These are phyloP conservation scores for Rhinoraja longicauda DNA, from an alignment of 2,797 vertebrate genomes.

Conservation along the genomic window DNA sequence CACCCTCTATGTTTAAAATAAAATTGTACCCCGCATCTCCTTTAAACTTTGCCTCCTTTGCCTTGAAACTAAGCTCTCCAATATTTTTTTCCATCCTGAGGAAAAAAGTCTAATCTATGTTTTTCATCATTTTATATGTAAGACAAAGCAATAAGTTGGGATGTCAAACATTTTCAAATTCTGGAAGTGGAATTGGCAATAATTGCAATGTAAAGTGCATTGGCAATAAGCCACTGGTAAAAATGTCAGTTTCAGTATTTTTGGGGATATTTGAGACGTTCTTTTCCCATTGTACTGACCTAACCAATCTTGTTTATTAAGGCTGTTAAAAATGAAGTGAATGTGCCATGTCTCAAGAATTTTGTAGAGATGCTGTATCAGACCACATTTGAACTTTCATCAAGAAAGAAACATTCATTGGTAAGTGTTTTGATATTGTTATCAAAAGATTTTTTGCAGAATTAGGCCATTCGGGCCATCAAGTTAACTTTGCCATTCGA, in stretches of 20 bases:
- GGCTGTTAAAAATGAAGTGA: slow-evolving; percentile 99
- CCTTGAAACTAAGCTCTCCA: too few relatives aligned
- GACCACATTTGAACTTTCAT: slow-evolving; percentile 96
- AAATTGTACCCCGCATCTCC: too few relatives aligned
- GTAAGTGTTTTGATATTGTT: slow-evolving; percentile 55
- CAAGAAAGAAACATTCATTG: slow-evolving; percentile 98
- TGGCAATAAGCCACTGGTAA: too few relatives aligned
- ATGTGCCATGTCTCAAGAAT: slow-evolving; percentile 96
- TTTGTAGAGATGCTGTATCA: slow-evolving; percentile 99
- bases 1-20: too few relatives aligned
- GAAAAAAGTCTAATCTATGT: too few relatives aligned
- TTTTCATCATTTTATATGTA: too few relatives aligned
- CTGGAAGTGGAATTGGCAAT: neutral
- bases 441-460: neutral
- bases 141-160: neutral
- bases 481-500: too few relatives aligned
- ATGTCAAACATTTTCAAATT: neutral
- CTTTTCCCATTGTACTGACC: neutral
- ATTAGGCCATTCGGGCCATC: too few relatives aligned
- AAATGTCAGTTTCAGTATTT: neutral
- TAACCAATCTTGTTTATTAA: slow-evolving; percentile 46
- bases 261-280: neutral
- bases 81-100: too few relatives aligned
- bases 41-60: too few relatives aligned
- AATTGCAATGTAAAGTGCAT: neutral